Conservation (phyloP, 2,797 vertebrate species). For the Aphelocoma californica region DNA sequence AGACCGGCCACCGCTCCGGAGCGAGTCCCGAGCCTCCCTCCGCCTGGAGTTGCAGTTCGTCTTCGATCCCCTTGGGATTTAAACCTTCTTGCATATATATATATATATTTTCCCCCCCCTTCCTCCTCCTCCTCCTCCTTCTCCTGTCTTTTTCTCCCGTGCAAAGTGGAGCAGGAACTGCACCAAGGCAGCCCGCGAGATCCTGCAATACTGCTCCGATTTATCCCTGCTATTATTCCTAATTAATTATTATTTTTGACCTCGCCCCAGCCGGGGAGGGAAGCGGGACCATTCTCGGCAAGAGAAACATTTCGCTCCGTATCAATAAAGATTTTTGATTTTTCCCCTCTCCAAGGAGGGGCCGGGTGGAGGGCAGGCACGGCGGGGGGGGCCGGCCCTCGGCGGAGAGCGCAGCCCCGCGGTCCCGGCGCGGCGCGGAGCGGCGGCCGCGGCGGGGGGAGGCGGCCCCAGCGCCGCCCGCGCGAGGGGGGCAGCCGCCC, state of each 20-base stretch:
- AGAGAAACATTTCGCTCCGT: neutral
- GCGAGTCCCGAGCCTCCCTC: neutral
- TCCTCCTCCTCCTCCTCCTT: neutral
- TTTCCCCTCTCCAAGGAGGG: neutral
- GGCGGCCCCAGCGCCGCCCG: constrained; percentile 15
- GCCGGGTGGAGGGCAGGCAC: neutral
- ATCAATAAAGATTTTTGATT: constrained; percentile 19
- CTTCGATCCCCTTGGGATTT: constrained; percentile 53
- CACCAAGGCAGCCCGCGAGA: constrained; percentile 43
- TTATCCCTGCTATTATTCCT: constrained; percentile 21
- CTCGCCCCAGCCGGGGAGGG: neutral
- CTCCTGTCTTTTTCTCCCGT: constrained; percentile 7
- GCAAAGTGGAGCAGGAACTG: constrained; percentile 53
- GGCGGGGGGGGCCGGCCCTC: neutral
- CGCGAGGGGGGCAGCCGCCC: constrained; percentile 53
- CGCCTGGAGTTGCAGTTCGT: constrained; percentile 41
- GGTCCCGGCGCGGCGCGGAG: constrained; percentile 35
- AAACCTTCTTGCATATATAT: constrained; percentile 11
- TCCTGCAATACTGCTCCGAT: constrained; percentile 22
- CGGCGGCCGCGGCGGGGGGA: constrained; percentile 35
- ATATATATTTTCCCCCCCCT: neutral
- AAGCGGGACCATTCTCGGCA: constrained; percentile 2
- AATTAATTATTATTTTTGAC: constrained; percentile 45
- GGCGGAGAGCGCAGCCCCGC: neutral
- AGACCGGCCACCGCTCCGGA: constrained; percentile 23